Evolutionary conservation across 2,113 vertebrate genomes (phyloP).

Genomic region (Mobula birostris): DNA sequence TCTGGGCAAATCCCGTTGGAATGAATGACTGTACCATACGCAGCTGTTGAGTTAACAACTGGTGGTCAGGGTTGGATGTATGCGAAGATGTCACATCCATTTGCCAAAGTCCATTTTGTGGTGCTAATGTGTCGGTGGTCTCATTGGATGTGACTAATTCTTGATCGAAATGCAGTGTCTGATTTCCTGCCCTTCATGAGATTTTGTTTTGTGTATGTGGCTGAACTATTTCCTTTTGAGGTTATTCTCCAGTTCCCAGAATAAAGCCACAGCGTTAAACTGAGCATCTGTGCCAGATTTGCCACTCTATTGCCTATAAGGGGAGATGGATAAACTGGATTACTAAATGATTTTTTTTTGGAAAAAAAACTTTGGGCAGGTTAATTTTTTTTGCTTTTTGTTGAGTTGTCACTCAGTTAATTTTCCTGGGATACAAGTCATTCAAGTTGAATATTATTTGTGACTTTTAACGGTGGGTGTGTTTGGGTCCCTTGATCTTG

Average conservation of each 20-base stretch:
- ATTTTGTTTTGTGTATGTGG: neutral
- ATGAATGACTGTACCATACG: neutral
- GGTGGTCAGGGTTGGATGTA: neutral
- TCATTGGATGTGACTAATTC: neutral
- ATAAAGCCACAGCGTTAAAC: neutral
- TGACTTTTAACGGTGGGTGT: neutral
- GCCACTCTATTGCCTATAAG: neutral
- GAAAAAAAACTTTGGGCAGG: neutral
- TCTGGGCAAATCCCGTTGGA: slow-evolving; percentile 2
- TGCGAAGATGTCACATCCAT: too few relatives aligned
- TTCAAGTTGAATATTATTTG: neutral
- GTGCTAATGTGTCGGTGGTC: neutral
- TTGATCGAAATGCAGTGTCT: neutral
- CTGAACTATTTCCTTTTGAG: neutral
- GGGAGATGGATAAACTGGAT: neutral
- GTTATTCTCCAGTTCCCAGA: neutral
- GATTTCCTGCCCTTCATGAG: neutral
- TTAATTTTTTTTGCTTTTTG: neutral
- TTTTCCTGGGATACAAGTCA: neutral
- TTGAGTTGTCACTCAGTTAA: neutral
- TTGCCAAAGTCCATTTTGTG: neutral
- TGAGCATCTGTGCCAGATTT: neutral
- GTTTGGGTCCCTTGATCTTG: neutral
- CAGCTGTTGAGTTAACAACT: neutral
- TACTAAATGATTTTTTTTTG: neutral